Evolutionary conservation across 2,797 vertebrate genomes (phyloP).

Genomic region (Prunella strophiata): DNA sequence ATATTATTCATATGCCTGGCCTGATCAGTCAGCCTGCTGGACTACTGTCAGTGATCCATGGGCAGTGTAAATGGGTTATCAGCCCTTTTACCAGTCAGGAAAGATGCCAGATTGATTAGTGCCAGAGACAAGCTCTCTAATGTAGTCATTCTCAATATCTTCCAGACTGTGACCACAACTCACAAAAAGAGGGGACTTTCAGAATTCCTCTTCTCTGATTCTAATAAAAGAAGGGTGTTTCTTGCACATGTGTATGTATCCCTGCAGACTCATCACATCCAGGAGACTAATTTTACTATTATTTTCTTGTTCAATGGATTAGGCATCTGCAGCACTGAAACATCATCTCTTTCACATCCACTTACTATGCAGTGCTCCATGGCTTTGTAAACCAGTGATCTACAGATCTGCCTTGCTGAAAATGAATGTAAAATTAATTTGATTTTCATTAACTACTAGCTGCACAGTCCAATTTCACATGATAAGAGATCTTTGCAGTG

Average conservation of each 20-base stretch:
- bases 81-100: not conserved
- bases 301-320: not conserved
- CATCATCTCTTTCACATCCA: not conserved
- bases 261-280: not conserved
- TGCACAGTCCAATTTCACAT: not conserved
- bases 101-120: constrained; percentile 21
- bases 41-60: not conserved
- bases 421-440: not conserved
- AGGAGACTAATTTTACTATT: not conserved
- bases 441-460: not conserved
- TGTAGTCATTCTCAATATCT: constrained; percentile 24
- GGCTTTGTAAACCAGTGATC: not conserved
- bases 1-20: constrained; percentile 44
- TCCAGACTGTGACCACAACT: not conserved
- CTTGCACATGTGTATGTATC: not conserved
- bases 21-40: constrained; percentile 7
- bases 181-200: not conserved
- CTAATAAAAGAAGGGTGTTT: constrained; percentile 38
- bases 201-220: constrained; percentile 41
- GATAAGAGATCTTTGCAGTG: not conserved
- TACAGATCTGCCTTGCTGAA: not conserved
- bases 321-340: not conserved
- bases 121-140: not conserved
- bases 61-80: constrained; percentile 29
- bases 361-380: not conserved